These are phyloP conservation scores for Mus musculus DNA, from an alignment of 2,113 vertebrate genomes.

Conservation along the genomic window GRCm39 chr17:15609501-15610000, in stretches of 20 bases:
- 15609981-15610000: not conserved
- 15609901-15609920: not conserved
- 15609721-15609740: not conserved
- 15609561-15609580: not conserved
- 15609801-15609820: not conserved
- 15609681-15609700: not conserved
- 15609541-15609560: not conserved
- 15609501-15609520: not conserved
- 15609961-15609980: not conserved
- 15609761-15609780: not conserved
- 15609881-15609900: not conserved
- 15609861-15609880: not conserved
- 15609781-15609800: not conserved
- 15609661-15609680: not conserved
- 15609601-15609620: not conserved
- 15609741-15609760: not conserved
- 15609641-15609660: not conserved
- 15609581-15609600: not conserved
- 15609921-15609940: not conserved
- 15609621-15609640: not conserved
- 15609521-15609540: not conserved
- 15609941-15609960: not conserved
- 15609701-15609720: slow-evolving; percentile 7
- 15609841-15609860: not conserved
- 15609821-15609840: not conserved